These are phyloP conservation scores for Girardinichthys multiradiatus DNA, from an alignment of 2,113 vertebrate species.

Conservation along the genomic window DNA sequence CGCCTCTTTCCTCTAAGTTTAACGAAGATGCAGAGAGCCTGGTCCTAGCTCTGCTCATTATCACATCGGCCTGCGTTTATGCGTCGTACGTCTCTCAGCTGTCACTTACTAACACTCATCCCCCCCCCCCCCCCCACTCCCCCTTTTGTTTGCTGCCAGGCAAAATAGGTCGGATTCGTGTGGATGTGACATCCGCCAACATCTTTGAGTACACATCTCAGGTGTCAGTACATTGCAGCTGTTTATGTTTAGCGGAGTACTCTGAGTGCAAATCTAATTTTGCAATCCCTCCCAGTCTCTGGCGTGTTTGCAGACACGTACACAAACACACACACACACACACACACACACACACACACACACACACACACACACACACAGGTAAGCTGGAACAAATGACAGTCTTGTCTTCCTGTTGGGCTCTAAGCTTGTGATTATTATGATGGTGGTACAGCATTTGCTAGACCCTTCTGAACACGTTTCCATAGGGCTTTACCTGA, in stretches of 20 bases:
- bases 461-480: not conserved
- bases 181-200: not conserved
- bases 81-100: constrained; percentile 6
- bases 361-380: constrained; percentile 9
- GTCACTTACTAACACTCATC: constrained; percentile 4
- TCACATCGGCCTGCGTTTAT: not conserved
- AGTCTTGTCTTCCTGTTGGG: constrained; percentile 7
- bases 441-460: constrained; percentile 11
- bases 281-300: not conserved
- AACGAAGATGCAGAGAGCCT: constrained; percentile 29
- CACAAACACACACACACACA: constrained; percentile 6
- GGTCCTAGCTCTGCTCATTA: constrained; percentile 15
- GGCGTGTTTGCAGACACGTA: constrained; percentile 3
- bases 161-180: constrained; percentile 27
- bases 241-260: not conserved
- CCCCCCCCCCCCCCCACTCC: too few relatives aligned
- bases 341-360: constrained; percentile 8
- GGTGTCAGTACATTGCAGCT: not conserved
- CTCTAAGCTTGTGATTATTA: constrained; percentile 34
- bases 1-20: not conserved
- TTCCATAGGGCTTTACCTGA: not conserved
- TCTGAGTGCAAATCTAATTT: constrained; percentile 2
- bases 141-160: constrained; percentile 7
- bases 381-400: constrained; percentile 11
- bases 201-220: not conserved